Conservation (phyloP, 2,888 invertebrate genomes). For the Flabesymbios commensalis region DNA sequence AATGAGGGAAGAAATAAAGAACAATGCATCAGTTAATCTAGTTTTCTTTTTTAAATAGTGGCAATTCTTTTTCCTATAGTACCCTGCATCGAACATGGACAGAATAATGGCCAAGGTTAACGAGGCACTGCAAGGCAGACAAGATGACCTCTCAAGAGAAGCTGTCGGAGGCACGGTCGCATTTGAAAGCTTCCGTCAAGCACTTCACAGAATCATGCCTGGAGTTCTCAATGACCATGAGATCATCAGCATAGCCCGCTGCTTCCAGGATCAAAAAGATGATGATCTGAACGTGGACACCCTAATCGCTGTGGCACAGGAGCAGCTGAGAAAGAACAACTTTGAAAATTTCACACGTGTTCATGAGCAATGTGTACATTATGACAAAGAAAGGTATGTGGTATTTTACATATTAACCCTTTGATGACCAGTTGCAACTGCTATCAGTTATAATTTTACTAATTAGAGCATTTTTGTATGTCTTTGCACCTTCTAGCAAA, state of each 20-base stretch:
- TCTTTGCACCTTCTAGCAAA: too few relatives aligned
- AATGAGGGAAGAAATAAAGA: too few relatives aligned
- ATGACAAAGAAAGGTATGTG: constrained; percentile 51
- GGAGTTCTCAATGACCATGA: constrained; percentile 47
- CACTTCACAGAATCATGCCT: constrained; percentile 34
- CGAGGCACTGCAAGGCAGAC: background rate
- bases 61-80: too few relatives aligned
- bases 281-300: constrained; percentile 42
- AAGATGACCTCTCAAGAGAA: background rate
- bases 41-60: too few relatives aligned
- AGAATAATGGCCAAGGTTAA: background rate
- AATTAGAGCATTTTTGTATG: too few relatives aligned
- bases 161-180: background rate
- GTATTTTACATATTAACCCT: background rate
- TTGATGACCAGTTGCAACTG: too few relatives aligned
- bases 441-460: too few relatives aligned
- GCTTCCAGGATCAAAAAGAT: constrained; percentile 37
- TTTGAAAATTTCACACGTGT: constrained; percentile 55
- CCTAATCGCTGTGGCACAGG: constrained; percentile 53
- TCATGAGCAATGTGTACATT: constrained; percentile 46
- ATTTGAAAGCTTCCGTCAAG: background rate
- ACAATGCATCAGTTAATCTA: too few relatives aligned
- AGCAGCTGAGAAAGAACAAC: constrained; percentile 55
- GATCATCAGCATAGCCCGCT: constrained; percentile 49
- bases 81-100: too few relatives aligned